Evolutionary conservation across 2,888 invertebrate species (phyloP).

Genomic region (Onchidella celtica): DNA sequence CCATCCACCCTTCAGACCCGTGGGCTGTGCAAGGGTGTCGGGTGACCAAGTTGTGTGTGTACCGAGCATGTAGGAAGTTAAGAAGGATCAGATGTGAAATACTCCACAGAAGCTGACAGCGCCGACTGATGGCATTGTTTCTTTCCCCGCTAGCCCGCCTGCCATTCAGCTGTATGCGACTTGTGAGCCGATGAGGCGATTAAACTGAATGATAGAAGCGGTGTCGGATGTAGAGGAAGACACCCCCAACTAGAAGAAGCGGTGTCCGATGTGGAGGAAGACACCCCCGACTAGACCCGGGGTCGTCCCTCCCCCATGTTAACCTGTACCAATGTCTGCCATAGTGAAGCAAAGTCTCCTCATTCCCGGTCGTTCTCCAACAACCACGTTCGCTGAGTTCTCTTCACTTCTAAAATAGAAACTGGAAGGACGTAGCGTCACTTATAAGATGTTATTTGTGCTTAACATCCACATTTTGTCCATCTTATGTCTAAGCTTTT

Average conservation of each 20-base stretch:
- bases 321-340: no score
- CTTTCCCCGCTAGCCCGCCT: slow-evolving; percentile 23
- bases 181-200: slow-evolving; percentile 21
- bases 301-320: no score
- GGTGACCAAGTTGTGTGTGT: slow-evolving; percentile 18
- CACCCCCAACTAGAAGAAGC: background rate
- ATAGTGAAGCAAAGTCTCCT: no score
- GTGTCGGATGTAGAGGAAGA: background rate
- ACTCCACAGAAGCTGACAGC: background rate
- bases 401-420: no score
- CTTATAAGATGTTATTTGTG: no score
- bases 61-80: slow-evolving; percentile 6
- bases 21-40: slow-evolving; percentile 39
- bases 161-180: slow-evolving; percentile 26
- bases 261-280: background rate
- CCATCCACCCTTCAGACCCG: slow-evolving; percentile 17
- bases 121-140: slow-evolving; percentile 24
- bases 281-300: background rate
- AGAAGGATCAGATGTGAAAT: slow-evolving; percentile 6
- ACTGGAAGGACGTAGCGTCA: no score
- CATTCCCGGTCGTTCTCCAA: no score
- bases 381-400: no score
- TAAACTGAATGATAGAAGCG: background rate
- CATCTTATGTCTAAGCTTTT: no score
- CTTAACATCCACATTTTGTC: no score